These are phyloP conservation scores for Fulica atra DNA, from an alignment of 2,113 vertebrate species.

Conservation along the genomic window DNA sequence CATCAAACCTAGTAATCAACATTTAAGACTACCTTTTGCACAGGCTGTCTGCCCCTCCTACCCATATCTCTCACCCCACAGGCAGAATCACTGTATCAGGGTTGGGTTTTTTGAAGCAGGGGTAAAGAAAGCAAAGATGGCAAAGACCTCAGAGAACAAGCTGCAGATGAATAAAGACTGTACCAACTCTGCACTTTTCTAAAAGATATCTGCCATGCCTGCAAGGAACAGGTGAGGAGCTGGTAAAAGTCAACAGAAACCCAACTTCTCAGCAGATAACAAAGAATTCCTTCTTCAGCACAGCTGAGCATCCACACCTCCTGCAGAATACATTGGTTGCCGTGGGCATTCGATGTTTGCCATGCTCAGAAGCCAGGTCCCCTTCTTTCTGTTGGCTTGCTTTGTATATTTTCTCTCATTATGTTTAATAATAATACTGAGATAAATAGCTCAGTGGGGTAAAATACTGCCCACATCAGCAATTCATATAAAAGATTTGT, in stretches of 20 bases:
- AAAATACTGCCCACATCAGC: constrained; percentile 30
- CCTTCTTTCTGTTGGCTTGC: not conserved
- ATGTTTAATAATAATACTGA: constrained; percentile 13
- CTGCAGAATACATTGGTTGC: not conserved
- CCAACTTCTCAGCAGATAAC: not conserved
- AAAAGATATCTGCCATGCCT: not conserved
- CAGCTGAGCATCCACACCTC: not conserved
- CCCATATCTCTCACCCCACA: not conserved
- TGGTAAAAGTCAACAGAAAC: not conserved
- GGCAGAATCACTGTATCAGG: not conserved
- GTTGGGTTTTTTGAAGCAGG: not conserved
- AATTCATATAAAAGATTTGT: constrained; percentile 24
- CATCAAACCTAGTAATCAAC: not conserved
- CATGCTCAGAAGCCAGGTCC: not conserved
- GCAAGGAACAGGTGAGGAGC: not conserved
- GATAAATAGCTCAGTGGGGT: not conserved
- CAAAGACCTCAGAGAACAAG: not conserved
- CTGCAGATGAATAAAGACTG: rapidly evolving
- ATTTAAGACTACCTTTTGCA: not conserved
- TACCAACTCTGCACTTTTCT: not conserved
- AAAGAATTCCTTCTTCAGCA: not conserved
- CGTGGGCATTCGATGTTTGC: not conserved
- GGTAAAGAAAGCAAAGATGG: not conserved
- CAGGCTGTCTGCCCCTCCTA: not conserved
- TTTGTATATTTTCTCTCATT: not conserved